phyloP scores from a whole-genome alignment of 2,113 vertebrate species.

The Amphilophus citrinellus region DNA sequence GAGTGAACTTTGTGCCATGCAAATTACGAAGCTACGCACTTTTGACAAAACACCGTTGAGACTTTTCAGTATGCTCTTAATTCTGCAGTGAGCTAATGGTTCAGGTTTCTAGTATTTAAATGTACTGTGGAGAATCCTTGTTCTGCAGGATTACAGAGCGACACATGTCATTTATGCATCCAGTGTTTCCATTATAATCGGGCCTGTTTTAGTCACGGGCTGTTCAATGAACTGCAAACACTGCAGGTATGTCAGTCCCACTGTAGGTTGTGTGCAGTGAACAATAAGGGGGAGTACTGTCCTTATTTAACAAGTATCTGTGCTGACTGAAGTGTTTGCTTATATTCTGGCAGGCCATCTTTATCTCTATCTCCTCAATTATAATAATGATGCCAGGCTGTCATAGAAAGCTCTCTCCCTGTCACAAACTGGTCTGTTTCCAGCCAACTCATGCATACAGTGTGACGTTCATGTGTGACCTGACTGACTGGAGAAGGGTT shows the following conservation, averaged over 20 bases:
- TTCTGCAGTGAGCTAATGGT: slow-evolving; percentile 10
- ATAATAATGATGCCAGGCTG: slow-evolving; percentile 28
- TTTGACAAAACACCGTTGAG: slow-evolving; percentile 13
- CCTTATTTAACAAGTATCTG: slow-evolving; percentile 28
- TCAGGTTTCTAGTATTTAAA: slow-evolving; percentile 7
- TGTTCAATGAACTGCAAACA: not conserved
- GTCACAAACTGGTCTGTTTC: slow-evolving; percentile 36
- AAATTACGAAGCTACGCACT: slow-evolving; percentile 35
- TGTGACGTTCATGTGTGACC: not conserved
- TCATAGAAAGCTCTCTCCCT: slow-evolving; percentile 13
- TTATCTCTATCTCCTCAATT: slow-evolving; percentile 1
- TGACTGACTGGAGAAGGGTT: not conserved
- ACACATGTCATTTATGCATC: not conserved
- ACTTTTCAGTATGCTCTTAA: not conserved
- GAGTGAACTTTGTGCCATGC: slow-evolving; percentile 54
- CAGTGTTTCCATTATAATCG: not conserved
- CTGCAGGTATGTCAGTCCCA: slow-evolving; percentile 10
- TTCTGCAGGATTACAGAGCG: slow-evolving; percentile 17
- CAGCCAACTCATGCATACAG: slow-evolving; percentile 1
- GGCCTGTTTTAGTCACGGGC: not conserved
- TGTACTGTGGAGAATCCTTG: not conserved
- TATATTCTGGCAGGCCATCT: not conserved
- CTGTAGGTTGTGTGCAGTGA: slow-evolving; percentile 3
- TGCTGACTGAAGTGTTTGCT: slow-evolving; percentile 30
- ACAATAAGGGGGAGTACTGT: not conserved